Percentiles rank a stretch among this genome's conserved stretches.
These are phyloP conservation scores for Pollenia griseotomentosa DNA, from an alignment of 2,888 invertebrate genomes.

Conservation along the genomic window DNA sequence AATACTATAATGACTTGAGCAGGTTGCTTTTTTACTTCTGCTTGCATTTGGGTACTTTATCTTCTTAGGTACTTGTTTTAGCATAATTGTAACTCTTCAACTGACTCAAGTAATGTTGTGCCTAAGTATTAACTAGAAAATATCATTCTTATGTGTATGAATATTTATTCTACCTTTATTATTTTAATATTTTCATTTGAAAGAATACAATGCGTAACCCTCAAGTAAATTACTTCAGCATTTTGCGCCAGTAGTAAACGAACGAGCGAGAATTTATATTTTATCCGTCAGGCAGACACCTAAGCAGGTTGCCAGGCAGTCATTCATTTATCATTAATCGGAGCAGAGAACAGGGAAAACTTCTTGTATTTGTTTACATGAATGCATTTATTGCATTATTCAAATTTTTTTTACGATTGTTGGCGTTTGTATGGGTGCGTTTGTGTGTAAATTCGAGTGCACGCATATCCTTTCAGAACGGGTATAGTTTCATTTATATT, in stretches of 20 bases:
- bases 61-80: conserved; percentile 22
- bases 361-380: conserved; percentile 25
- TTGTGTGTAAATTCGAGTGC: conserved; percentile 23
- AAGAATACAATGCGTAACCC: conserved; percentile 45
- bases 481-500: conserved; percentile 38
- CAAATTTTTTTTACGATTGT: conserved; percentile 48
- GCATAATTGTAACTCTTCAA: conserved; percentile 52
- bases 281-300: background rate
- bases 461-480: conserved; percentile 39
- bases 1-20: background rate
- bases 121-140: conserved; percentile 16
- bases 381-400: conserved; percentile 49
- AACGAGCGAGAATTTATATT: conserved; percentile 24
- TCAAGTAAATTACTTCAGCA: conserved; percentile 33
- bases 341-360: conserved; percentile 18
- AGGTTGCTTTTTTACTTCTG: background rate
- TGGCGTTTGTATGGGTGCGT: background rate
- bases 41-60: conserved; percentile 5
- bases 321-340: conserved; percentile 38
- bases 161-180: background rate
- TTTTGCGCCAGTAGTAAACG: conserved; percentile 11
- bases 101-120: conserved; percentile 29
- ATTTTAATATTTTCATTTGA: conserved; percentile 21
- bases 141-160: background rate
- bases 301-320: background rate